These are phyloP conservation scores for Psittacara wagleri DNA, from an alignment of 2,113 vertebrate species.

Conservation along the genomic window DNA sequence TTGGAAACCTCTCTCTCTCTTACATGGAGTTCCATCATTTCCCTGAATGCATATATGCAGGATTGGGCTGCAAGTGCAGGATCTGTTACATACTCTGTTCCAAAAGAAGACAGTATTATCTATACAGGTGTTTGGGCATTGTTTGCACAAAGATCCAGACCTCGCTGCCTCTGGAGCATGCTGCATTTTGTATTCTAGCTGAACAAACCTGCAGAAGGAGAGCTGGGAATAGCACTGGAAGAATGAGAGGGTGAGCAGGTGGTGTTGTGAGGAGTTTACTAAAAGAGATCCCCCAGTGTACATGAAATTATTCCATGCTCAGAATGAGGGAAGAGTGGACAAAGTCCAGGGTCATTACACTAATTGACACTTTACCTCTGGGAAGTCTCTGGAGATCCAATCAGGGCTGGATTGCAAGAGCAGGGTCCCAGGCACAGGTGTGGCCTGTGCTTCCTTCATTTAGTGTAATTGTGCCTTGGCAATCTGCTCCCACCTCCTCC, in stretches of 20 bases:
- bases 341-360: conserved; percentile 70
- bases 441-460: conserved; percentile 64
- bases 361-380: conserved; percentile 74
- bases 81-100: background rate
- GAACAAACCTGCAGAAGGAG: background rate
- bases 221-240: conserved; percentile 47
- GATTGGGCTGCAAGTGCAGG: background rate
- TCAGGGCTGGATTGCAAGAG: conserved; percentile 45
- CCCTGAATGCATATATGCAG: background rate
- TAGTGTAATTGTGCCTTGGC: conserved; percentile 65
- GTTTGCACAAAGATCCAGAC: background rate
- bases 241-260: conserved; percentile 65
- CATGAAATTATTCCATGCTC: conserved; percentile 52
- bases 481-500: conserved; percentile 52
- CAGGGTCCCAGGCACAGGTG: conserved; percentile 70
- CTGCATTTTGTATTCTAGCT: conserved; percentile 16
- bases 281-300: conserved; percentile 55
- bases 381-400: conserved; percentile 66
- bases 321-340: conserved; percentile 43
- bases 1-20: background rate
- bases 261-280: conserved; percentile 40
- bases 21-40: background rate
- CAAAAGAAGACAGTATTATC: background rate
- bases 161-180: background rate
- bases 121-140: conserved; percentile 28